Conservation (phyloP, 2,797 vertebrate species). For the Coccyzus lansbergi region DNA sequence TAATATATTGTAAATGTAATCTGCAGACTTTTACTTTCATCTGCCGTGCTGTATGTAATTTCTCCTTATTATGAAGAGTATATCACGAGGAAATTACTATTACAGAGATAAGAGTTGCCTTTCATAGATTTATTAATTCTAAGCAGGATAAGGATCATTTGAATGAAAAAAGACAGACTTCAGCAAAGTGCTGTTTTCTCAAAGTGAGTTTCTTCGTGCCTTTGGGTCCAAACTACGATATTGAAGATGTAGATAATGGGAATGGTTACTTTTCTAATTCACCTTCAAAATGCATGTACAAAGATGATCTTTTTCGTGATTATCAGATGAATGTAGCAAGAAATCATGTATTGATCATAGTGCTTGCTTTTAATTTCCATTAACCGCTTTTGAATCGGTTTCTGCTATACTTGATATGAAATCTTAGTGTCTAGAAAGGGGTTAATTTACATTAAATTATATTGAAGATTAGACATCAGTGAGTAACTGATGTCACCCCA, state of each 20-base stretch:
- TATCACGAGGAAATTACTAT: conserved; percentile 25
- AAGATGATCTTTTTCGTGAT: neutral
- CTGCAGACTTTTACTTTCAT: conserved; percentile 3
- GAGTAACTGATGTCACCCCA: neutral
- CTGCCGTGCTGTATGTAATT: neutral
- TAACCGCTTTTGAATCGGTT: neutral
- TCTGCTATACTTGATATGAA: neutral
- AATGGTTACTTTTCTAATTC: neutral
- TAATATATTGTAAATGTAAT: neutral
- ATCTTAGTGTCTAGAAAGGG: neutral
- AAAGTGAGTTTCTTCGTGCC: neutral
- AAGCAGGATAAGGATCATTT: conserved; percentile 15
- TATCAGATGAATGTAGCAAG: neutral
- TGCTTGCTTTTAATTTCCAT: neutral
- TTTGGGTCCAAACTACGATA: neutral
- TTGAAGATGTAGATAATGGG: neutral
- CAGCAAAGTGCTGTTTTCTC: neutral
- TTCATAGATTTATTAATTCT: conserved; percentile 33
- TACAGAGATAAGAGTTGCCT: conserved; percentile 19
- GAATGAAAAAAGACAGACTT: conserved; percentile 1
- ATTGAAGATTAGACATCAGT: neutral
- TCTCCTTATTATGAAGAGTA: neutral
- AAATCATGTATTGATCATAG: neutral
- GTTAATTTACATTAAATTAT: neutral
- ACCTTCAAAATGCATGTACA: neutral